phyloP scores from a whole-genome alignment of 1,140 invertebrate species.

The Caerostris darwini region DNA sequence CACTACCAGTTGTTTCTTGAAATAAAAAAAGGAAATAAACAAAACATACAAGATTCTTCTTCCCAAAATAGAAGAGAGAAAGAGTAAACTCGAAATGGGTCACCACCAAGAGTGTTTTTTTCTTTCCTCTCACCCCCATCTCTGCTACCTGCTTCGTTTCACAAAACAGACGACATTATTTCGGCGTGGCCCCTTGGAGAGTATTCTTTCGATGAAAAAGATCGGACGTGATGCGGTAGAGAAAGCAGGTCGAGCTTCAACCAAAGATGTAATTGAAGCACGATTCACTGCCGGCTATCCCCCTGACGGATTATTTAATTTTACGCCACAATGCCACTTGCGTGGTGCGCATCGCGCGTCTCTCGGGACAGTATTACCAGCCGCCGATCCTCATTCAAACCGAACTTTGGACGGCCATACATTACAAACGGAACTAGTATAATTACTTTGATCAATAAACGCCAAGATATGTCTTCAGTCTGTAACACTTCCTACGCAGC shows the following conservation, averaged over 20 bases:
- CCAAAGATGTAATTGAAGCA: constrained; percentile 74
- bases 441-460: constrained; percentile 28
- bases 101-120: background rate
- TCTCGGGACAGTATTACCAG: constrained; percentile 10
- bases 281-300: constrained; percentile 57
- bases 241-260: constrained; percentile 57
- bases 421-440: constrained; percentile 13
- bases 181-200: constrained; percentile 37
- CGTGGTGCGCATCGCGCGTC: constrained; percentile 27
- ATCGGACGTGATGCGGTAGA: constrained; percentile 50
- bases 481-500: background rate
- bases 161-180: constrained; percentile 46
- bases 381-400: constrained; percentile 34
- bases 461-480: constrained; percentile 15
- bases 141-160: constrained; percentile 38
- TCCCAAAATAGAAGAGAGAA: background rate
- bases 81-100: background rate
- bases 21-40: background rate
- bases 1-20: background rate
- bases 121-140: background rate
- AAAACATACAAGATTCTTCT: background rate
- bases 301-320: constrained; percentile 77
- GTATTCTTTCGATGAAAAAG: constrained; percentile 65
- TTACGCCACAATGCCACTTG: constrained; percentile 76
- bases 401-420: constrained; percentile 26